Base-by-base conservation (phyloP, 2,888 invertebrate genomes). In the Tricholauxania praeusta region DNA sequence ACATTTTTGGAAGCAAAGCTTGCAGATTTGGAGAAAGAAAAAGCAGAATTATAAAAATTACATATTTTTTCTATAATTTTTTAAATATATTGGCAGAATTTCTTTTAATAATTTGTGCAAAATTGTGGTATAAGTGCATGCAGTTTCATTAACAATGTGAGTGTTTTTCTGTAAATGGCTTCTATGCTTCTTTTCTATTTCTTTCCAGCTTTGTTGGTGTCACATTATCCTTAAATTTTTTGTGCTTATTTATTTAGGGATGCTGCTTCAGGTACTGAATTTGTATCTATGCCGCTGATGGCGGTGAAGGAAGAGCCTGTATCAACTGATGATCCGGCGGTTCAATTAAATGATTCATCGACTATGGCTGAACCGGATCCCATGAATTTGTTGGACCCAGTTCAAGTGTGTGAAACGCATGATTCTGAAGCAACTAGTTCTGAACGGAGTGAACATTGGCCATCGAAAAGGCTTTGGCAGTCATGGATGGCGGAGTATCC, bases 331-430 rank as follows among this genome's bases (percentile, higher is more conserved):
- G 68, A 63, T 14, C 63, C 60, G 49, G 64, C 60, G 49, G 55
- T 49, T 51, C 65, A 12, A 14, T 12, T 63, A 4, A 39, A 60
- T 19, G 19, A 52, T 32, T 15, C 63, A 15, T 32, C 64, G 0
- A 28, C 48, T 66, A 62, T 19, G 14, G 53, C 65, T 32, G 74
- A 74, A 55, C 28, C 47, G 0, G 82, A 83, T 76, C 85, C 84
- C 0, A 83, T 85, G 85, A 82, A 81, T 32, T 73, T 84, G 17
- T 74, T 85, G 1, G 80, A 82, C 68, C 77, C 78, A 12, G 68
- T 82, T 6, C 77, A 76, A 19, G 72, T 73, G 12, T 67, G 59
- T 8, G 49, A 53, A 28, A 48, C 28, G 12, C 10, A 64, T 52
- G 15, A 72, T 17, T 51, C 63, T 14, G 63, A 48, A 14, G 28